Percentiles rank a stretch among this genome's conserved stretches.
Conservation (phyloP, 2,888 invertebrate genomes). For the Margaritifera margaritifera region DNA sequence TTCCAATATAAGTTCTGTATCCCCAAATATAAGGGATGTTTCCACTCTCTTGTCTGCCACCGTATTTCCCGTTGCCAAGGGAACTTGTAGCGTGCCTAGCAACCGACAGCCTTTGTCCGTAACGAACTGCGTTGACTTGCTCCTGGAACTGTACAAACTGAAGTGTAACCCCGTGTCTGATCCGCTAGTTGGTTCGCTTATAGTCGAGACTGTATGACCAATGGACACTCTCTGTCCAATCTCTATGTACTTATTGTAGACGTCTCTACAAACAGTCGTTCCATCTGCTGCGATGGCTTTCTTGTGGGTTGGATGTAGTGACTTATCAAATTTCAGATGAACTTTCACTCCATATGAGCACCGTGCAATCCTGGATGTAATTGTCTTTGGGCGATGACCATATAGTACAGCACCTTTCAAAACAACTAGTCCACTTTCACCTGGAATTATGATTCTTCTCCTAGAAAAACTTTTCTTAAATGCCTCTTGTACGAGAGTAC, state of each 20-base stretch:
- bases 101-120: slow-evolving; percentile 33
- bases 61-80: slow-evolving; percentile 22
- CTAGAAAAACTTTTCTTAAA: slow-evolving; percentile 28
- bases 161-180: slow-evolving; percentile 32
- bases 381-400: slow-evolving; percentile 40
- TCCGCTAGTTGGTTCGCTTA: slow-evolving; percentile 32
- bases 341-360: slow-evolving; percentile 41
- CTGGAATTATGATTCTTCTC: slow-evolving; percentile 40
- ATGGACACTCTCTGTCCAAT: slow-evolving; percentile 36
- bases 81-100: slow-evolving; percentile 39
- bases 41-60: slow-evolving; percentile 36
- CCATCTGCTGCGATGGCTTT: slow-evolving; percentile 25
- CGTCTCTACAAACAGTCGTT: slow-evolving; percentile 35
- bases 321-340: slow-evolving; percentile 29
- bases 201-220: slow-evolving; percentile 26
- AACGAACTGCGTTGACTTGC: slow-evolving; percentile 31
- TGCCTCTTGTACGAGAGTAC: slow-evolving; percentile 34
- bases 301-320: slow-evolving; percentile 28
- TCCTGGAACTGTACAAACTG: slow-evolving; percentile 36
- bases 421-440: slow-evolving; percentile 46
- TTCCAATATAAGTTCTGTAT: slow-evolving; percentile 43
- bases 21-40: slow-evolving; percentile 41
- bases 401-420: slow-evolving; percentile 48
- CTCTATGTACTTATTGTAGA: slow-evolving; percentile 40
- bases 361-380: slow-evolving; percentile 37